Percentiles rank a stretch among this genome's conserved stretches.
Conservation (phyloP, 2,113 vertebrate genomes). For the Ameiurus melas region DNA sequence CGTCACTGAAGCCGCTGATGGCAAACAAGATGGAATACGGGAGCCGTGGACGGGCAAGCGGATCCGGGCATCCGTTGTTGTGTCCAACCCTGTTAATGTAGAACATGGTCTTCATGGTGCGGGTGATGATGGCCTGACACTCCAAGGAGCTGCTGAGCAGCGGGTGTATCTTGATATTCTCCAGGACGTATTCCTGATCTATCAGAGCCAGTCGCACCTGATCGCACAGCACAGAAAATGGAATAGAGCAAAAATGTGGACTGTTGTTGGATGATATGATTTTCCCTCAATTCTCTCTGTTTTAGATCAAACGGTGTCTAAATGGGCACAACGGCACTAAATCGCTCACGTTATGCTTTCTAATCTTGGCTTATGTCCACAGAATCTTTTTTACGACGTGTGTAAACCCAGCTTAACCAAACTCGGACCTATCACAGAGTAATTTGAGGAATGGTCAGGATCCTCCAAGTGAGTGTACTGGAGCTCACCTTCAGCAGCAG, state of each 20-base stretch:
- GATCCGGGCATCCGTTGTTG: not conserved
- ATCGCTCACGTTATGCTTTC: not conserved
- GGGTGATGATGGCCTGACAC: not conserved
- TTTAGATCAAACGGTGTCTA: too few species aligned
- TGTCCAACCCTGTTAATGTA: not conserved
- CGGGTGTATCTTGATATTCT: too few species aligned
- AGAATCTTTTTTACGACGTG: too few species aligned
- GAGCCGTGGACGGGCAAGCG: not conserved
- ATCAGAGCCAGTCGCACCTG: conserved; percentile 9
- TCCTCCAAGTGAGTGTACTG: not conserved
- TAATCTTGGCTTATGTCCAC: not conserved
- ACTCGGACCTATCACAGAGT: not conserved
- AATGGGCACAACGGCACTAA: not conserved
- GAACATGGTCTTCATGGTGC: not conserved
- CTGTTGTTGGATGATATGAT: not conserved
- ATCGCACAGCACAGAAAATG: not conserved
- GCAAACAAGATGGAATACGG: not conserved
- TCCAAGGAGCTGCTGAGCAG: not conserved
- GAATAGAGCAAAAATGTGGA: not conserved
- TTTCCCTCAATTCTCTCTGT: not conserved
- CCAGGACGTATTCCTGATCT: not conserved
- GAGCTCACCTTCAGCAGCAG: conserved; percentile 63
- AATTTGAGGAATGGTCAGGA: not conserved
- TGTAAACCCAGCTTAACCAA: not conserved
- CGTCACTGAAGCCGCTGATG: not conserved